Base-by-base conservation (phyloP, 2,888 invertebrate genomes). In the Lithophane socia region DNA sequence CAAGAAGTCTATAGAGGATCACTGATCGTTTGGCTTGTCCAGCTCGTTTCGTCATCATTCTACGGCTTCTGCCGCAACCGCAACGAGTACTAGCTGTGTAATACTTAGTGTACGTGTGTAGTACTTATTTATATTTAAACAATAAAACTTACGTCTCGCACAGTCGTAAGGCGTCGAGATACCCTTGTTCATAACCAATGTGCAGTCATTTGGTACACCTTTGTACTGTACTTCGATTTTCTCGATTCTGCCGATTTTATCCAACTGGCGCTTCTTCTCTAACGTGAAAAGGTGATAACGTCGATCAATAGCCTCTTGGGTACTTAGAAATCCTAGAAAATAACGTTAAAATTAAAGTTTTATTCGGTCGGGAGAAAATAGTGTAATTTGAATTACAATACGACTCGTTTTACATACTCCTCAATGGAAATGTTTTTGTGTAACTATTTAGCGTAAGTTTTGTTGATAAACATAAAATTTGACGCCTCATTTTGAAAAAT, bases 151-250 rank as follows among this genome's bases (percentile, higher is more conserved):
- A 98, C 98, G 99, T 97, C 97, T 98, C 3, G 99, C 99, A 95
- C 99, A 99, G 91, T 99, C 98, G 90, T 97, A 98, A 0, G 99
- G 99, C 1, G 99, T 99, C 0, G 99, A 99, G 13, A 99, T 94
- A 85, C 97, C 97, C 92, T 98, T 98, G 93, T 99, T 99, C 99
- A 99, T 99, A 42, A 98, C 93, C 76, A 99, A 94, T 1, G 97
- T 97, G 44, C 97, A 97, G 88, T 98, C 97, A 90, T 98, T 98
- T 0, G 98, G 98, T 0, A 97, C 91, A 0, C 99, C 99, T 86
- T 97, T 97, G 92, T 98, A 98, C 79, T 97, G 97, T 0, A 99
- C 98, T 94, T 98, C 97, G 75, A 99, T 99, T 96, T 99, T 99
- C 91, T 99, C 99, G 79, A 99, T 97, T 90, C 99, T 97, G 0